These are phyloP conservation scores for Rhodinocichla rosea DNA, from an alignment of 2,113 vertebrate genomes.

Conservation along the genomic window DNA sequence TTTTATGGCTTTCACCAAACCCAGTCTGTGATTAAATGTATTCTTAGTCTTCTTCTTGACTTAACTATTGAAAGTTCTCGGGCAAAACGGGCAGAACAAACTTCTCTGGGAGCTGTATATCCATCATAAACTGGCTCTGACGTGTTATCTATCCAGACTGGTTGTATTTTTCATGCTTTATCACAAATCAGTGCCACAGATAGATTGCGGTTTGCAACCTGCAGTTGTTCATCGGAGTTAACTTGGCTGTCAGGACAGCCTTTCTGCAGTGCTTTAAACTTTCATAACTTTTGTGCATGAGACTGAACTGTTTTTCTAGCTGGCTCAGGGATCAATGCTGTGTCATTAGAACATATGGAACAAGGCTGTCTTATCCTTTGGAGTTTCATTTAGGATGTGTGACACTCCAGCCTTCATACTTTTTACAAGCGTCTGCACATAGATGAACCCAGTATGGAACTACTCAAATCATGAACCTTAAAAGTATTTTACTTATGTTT, in stretches of 20 bases:
- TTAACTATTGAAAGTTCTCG: background rate
- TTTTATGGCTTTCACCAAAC: background rate
- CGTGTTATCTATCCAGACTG: background rate
- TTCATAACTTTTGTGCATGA: background rate
- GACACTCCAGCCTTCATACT: background rate
- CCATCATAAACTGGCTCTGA: background rate
- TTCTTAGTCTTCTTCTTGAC: background rate
- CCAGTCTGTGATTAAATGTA: background rate
- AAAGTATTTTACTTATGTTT: slow-evolving; percentile 14
- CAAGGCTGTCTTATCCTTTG: background rate
- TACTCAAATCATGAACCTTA: background rate
- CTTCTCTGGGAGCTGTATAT: slow-evolving; percentile 6
- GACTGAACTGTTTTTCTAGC: background rate
- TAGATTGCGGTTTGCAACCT: background rate
- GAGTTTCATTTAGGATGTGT: background rate
- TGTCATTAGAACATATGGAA: background rate
- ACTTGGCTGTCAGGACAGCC: background rate
- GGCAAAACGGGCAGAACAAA: background rate
- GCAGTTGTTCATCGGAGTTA: background rate
- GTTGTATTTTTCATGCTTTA: slow-evolving; percentile 33
- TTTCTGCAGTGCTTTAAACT: background rate
- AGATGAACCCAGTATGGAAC: background rate
- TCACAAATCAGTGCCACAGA: slow-evolving; percentile 16
- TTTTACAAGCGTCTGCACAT: background rate
- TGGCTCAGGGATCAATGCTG: background rate